Evolutionary conservation across 2,888 invertebrate genomes (phyloP).

Genomic region (Synergus umbraculus): DNA sequence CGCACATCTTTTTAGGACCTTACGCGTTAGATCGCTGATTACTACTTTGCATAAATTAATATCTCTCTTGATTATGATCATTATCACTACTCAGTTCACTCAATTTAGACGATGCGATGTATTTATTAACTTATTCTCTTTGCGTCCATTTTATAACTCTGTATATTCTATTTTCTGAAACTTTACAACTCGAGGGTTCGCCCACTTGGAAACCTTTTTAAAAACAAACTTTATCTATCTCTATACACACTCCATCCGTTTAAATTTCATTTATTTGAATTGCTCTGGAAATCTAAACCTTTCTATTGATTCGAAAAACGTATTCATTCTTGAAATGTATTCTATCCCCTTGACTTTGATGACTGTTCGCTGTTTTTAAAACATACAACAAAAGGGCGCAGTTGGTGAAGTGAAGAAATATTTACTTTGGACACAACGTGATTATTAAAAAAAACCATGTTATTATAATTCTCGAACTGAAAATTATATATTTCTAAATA

Average conservation of each 20-base stretch:
- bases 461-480: too few relatives aligned
- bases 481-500: too few relatives aligned
- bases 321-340: background rate
- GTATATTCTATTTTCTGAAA: background rate
- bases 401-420: background rate
- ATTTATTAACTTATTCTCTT: background rate
- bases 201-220: background rate
- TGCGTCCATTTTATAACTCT: too few relatives aligned
- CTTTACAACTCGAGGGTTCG: background rate
- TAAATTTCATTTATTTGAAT: slow-evolving; percentile 22
- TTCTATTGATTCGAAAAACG: slow-evolving; percentile 22
- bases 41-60: slow-evolving; percentile 9
- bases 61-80: slow-evolving; percentile 11
- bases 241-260: background rate
- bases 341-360: background rate
- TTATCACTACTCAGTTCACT: slow-evolving; percentile 12
- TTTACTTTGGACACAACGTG: background rate
- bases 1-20: slow-evolving; percentile 33
- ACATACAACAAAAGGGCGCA: background rate
- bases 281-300: background rate
- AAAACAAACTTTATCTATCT: background rate
- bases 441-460: background rate
- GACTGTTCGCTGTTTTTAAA: background rate
- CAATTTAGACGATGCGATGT: slow-evolving; percentile 4
- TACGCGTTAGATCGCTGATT: slow-evolving; percentile 5